phyloP scores from a whole-genome alignment of 2,113 vertebrate genomes.

The Heterochromis multidens region DNA sequence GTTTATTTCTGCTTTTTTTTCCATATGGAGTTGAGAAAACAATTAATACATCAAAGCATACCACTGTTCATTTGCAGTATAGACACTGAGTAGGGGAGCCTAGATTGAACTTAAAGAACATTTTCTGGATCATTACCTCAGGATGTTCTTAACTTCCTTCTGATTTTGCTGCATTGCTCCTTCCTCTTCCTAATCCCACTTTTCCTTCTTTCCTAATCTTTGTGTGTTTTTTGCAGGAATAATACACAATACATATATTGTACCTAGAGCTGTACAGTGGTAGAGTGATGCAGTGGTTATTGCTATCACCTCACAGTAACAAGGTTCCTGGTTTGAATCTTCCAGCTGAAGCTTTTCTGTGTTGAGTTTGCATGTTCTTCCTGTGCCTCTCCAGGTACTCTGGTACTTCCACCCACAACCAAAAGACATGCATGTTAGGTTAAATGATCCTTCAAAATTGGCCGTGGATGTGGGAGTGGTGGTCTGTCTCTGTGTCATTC shows the following conservation, averaged over 20 bases:
- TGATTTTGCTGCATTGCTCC: background rate
- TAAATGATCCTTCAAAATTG: too few species aligned
- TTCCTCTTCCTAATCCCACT: background rate
- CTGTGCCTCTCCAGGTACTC: background rate
- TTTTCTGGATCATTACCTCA: background rate
- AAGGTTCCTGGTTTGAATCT: background rate
- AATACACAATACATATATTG: background rate
- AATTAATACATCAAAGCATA: background rate
- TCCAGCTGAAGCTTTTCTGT: background rate
- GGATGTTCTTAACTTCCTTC: background rate
- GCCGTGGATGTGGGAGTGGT: too few species aligned
- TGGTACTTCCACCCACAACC: background rate
- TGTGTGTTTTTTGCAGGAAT: background rate
- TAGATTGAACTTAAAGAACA: background rate
- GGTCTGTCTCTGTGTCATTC: too few species aligned
- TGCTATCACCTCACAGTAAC: accelerated
- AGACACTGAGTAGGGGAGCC: background rate
- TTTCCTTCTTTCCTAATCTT: background rate
- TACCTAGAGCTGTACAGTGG: background rate
- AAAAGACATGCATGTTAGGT: accelerated
- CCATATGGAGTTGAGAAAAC: background rate
- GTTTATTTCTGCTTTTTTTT: background rate
- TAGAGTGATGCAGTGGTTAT: background rate
- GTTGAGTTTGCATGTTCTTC: background rate
- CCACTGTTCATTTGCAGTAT: background rate